Evolutionary conservation across 2,113 vertebrate species (phyloP), one percentile per base, ranked within the genome.

Genomic region (Crotalus helleri): DNA sequence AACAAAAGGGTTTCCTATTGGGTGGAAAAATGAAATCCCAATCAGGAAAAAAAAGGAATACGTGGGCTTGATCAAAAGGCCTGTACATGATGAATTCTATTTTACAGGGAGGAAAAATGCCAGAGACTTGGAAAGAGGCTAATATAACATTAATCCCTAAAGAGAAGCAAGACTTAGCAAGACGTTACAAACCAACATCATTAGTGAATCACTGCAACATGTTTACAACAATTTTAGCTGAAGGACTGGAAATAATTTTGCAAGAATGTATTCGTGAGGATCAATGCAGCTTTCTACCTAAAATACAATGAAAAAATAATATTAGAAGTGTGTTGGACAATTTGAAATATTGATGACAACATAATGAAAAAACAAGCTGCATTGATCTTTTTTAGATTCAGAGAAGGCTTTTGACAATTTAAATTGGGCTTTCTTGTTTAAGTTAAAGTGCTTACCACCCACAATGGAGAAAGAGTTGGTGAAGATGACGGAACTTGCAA

Each of bases 1-100:
- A 97, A 97, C 96, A 97, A 97, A 97, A 96, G 94, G 93, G 93
- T 94, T 96, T 97, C 97, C 97, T 95, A 94, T 94, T 94, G 93
- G 94, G 59, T 61, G 57, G 87, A 90, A 95, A 96, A 94, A 93
- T 93, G 94, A 93, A 94, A 93, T 92, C 90, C 88, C 94, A 94
- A 95, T n/a, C 92, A 91, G 94, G 44, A 49, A 81, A 94, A 29
- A 23, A 95, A 96, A 95, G 95, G 92, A 96, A 95, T 94, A 94
- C 29, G 81, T n/a, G 87, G 92, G 33, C 17, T 89, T 91, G 69
- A 74, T 93, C 19, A 11, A 58, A 96, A 94, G 3, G 33, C 46
- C 46, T 90, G 46, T 33, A 69, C 13, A 33, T 4, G 64, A 33
- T 12, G 12, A 69, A 69, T 69, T 69, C 29, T 33, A 69, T 69